Conservation (phyloP, 2,113 vertebrate genomes). For the Spheniscus mendiculus region DNA sequence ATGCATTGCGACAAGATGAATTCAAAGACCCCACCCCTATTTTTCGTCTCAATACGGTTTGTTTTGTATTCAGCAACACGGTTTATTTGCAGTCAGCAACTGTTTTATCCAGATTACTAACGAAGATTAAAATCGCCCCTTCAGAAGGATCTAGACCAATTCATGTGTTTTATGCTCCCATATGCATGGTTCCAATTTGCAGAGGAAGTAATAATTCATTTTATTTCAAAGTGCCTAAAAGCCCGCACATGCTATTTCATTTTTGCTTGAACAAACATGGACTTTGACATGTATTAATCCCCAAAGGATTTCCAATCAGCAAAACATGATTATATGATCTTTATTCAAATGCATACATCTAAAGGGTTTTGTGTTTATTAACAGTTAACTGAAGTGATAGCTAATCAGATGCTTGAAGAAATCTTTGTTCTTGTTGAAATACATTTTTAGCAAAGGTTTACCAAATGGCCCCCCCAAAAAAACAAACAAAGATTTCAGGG, state of each 20-base stretch:
- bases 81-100: neutral
- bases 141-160: neutral
- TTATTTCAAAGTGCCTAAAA: neutral
- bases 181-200: neutral
- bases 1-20: fast-evolving
- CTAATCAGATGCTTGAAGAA: neutral
- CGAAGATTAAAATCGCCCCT: neutral
- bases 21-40: neutral
- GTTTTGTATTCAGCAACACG: neutral
- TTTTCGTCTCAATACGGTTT: neutral
- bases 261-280: neutral
- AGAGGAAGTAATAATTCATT: neutral
- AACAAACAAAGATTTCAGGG: neutral
- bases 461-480: neutral
- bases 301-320: neutral
- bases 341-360: neutral
- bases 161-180: neutral
- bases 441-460: neutral
- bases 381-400: neutral
- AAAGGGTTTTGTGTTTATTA: neutral
- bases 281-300: neutral
- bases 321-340: neutral
- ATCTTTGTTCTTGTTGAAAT: neutral
- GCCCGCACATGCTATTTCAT: neutral
- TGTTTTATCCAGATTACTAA: neutral